These are phyloP conservation scores for Ommatoiulus sabulosus DNA, from an alignment of 2,888 invertebrate species.

Conservation along the genomic window DNA sequence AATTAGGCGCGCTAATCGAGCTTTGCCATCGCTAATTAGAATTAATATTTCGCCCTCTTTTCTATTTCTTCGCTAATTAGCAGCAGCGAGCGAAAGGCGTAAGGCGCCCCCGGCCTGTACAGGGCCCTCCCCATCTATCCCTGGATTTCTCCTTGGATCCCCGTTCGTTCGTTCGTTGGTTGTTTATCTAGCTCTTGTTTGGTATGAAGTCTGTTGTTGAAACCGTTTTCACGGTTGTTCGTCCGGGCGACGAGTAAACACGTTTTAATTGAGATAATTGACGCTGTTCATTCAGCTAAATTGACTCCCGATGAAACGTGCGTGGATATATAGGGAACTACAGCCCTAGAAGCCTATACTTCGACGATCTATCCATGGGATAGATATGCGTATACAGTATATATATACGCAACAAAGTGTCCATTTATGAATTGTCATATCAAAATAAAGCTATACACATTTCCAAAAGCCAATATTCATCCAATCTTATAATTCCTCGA, in stretches of 20 bases:
- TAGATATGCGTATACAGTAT: too few species aligned
- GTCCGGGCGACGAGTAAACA: conserved; percentile 35
- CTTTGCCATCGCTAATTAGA: conserved; percentile 34
- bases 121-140: too few species aligned
- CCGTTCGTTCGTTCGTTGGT: too few species aligned
- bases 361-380: too few species aligned
- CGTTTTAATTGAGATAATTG: conserved; percentile 57
- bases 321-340: background rate
- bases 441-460: too few species aligned
- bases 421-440: too few species aligned
- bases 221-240: conserved; percentile 38
- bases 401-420: too few species aligned
- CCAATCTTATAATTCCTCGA: too few species aligned
- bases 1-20: conserved; percentile 18
- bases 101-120: background rate
- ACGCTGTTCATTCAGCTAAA: conserved; percentile 56
- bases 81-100: conserved; percentile 18
- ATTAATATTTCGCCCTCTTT: conserved; percentile 17
- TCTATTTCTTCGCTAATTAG: conserved; percentile 44
- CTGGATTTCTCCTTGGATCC: too few species aligned
- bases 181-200: background rate
- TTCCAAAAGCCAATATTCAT: too few species aligned
- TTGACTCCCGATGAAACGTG: conserved; percentile 41
- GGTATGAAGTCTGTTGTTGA: background rate
- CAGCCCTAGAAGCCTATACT: too few species aligned